Evolutionary conservation across 2,888 invertebrate genomes (phyloP).

Genomic region (Camptogramma bilineatum): DNA sequence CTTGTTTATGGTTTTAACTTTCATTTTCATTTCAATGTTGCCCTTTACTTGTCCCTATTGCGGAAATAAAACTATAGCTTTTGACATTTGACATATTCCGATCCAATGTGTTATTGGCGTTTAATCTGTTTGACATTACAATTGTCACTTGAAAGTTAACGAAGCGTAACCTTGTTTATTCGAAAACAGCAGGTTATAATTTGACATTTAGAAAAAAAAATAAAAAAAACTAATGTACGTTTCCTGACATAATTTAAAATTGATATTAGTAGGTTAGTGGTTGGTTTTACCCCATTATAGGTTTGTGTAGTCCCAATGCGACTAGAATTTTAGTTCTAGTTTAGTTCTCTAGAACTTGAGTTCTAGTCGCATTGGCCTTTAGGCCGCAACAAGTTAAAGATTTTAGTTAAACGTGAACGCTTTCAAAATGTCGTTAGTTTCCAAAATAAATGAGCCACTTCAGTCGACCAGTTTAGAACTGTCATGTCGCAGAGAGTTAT

Average conservation of each 20-base stretch:
- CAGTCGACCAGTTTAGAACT: constrained; percentile 38
- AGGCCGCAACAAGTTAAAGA: neutral
- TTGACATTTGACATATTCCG: constrained; percentile 22
- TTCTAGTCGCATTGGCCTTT: too few species aligned
- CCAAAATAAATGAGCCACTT: constrained; percentile 42
- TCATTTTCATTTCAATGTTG: constrained; percentile 17
- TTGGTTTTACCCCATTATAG: too few species aligned
- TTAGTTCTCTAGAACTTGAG: too few species aligned
- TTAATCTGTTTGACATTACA: constrained; percentile 19
- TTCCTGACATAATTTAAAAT: too few species aligned
- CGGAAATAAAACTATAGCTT: constrained; percentile 15
- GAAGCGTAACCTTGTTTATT: neutral
- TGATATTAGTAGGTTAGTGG: too few species aligned
- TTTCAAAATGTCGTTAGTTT: constrained; percentile 41
- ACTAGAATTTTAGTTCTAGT: too few species aligned
- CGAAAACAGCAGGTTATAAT: neutral
- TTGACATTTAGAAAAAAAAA: neutral
- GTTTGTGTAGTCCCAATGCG: too few species aligned
- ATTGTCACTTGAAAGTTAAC: constrained; percentile 13
- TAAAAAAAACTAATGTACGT: neutral
- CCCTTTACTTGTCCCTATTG: constrained; percentile 10
- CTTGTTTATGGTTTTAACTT: constrained; percentile 5
- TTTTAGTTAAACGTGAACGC: constrained; percentile 20
- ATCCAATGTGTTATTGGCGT: constrained; percentile 4
- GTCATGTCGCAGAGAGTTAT: constrained; percentile 28